Base-by-base conservation (phyloP, 2,797 vertebrate genomes). In the Paguma larvata region DNA sequence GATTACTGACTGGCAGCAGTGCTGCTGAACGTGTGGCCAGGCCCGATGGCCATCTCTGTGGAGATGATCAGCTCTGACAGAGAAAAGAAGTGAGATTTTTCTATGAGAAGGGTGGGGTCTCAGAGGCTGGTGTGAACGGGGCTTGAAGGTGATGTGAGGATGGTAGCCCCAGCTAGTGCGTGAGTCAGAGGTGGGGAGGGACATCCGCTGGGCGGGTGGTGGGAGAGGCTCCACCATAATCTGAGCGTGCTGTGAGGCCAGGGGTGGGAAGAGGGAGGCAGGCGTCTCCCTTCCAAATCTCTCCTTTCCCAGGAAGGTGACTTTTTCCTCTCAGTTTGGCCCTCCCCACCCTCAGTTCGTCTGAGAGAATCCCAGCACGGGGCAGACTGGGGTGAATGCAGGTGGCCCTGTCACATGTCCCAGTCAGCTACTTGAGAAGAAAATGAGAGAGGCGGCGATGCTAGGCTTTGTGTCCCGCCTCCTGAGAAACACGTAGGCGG, bases 401-500 rank as follows among this genome's bases (percentile, higher is more conserved):
- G 89, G 90, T 68, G 88, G 83, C 89, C 62, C 68, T 6, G 25
- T 87, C 41, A 56, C 38, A 30, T 0, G 4, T 62, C 88, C 92
- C 59, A 62, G 63, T 32, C 10, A 1, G 84, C 53, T 93, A 72
- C 70, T 88, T 79, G 77, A 88, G 97, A 95, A 93, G 95, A 82
- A 91, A 91, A 94, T 23, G 79, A 94, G 79, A 88, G 82, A 53
- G 79, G n/a, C 96, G 51, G 63, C 51, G 25, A 85, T 15, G 25
- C 67, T 73, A 65, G 46, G 91, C 87, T 96, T 93, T 78, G 34
- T 1, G 3, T 44, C 77, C 94, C 11, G 4, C 93, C 86, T 93
- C 95, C 83, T 44, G 83, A 93, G 97, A 96, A 97, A 94, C 96
- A 79, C 0, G 44, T 91, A 96, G 97, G 97, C 65, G 27, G 82